Conservation (phyloP, 2,888 invertebrate species). For the Dugesia japonica region DNA sequence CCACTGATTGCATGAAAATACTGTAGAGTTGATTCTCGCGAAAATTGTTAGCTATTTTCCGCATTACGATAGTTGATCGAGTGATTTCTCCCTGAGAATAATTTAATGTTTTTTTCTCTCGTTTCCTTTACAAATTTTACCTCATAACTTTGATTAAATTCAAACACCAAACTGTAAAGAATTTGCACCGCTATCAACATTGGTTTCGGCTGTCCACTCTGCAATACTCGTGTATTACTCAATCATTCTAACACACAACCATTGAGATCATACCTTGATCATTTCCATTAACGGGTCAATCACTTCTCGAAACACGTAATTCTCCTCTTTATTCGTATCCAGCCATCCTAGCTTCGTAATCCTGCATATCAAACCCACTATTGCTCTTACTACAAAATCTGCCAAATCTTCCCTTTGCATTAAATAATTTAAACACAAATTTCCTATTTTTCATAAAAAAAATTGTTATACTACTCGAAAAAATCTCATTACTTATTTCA, state of each 20-base stretch:
- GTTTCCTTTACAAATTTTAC: too few species aligned
- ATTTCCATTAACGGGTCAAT: neutral
- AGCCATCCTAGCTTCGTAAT: conserved; percentile 96
- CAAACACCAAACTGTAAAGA: neutral
- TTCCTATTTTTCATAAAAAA: conserved; percentile 49
- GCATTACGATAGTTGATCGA: conserved; percentile 76
- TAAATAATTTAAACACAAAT: conserved; percentile 83
- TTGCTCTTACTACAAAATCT: conserved; percentile 77
- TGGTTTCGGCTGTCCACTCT: neutral
- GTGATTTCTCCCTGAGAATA: conserved; percentile 62
- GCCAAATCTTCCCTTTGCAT: conserved; percentile 68
- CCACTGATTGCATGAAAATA: conserved; percentile 79
- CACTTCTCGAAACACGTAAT: neutral
- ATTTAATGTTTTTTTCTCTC: too few species aligned
- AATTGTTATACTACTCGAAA: too few species aligned
- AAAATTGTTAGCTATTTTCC: conserved; percentile 88
- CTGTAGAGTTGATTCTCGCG: conserved; percentile 83
- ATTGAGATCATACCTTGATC: neutral
- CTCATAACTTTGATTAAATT: conserved; percentile 8
- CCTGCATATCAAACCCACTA: conserved; percentile 62
- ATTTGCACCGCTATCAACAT: neutral
- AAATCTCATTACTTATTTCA: conserved; percentile 59
- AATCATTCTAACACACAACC: too few species aligned
- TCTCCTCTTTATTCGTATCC: conserved; percentile 59
- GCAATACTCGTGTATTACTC: too few species aligned